Conservation (phyloP, 2,888 invertebrate genomes). For the Pasiphila rectangulata region DNA sequence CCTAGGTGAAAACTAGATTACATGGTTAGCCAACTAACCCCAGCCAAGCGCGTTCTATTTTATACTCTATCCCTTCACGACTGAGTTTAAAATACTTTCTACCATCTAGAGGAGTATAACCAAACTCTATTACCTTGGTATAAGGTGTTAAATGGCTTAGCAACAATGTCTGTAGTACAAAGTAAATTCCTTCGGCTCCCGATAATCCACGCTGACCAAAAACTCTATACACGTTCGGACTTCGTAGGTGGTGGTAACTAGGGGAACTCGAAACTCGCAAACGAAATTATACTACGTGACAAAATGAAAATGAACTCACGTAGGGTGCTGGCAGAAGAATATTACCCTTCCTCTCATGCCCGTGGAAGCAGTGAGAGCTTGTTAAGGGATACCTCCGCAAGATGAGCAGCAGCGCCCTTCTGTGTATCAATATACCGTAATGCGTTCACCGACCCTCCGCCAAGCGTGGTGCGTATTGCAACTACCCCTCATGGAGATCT, state of each 20-base stretch:
- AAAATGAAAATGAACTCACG: background rate
- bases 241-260: constrained; percentile 8
- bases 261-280: constrained; percentile 8
- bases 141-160: constrained; percentile 10
- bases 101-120: background rate
- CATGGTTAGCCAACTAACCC: constrained; percentile 4
- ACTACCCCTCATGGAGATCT: too few relatives aligned
- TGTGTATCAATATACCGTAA: too few relatives aligned
- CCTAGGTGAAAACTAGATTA: too few relatives aligned
- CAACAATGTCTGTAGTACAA: constrained; percentile 9
- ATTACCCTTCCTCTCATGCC: too few relatives aligned
- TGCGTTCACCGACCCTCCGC: too few relatives aligned
- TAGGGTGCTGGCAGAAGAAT: too few relatives aligned
- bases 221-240: constrained; percentile 13
- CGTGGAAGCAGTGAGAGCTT: too few relatives aligned
- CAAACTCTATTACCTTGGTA: constrained; percentile 9
- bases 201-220: constrained; percentile 23
- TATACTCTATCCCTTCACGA: background rate
- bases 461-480: too few relatives aligned
- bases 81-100: constrained; percentile 1
- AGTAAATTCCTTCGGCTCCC: constrained; percentile 16
- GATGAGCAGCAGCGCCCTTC: too few relatives aligned
- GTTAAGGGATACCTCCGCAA: too few relatives aligned
- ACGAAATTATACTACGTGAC: background rate
- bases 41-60: background rate